These are phyloP conservation scores for Acrocephalus arundinaceus DNA, from an alignment of 2,113 vertebrate species.

Conservation along the genomic window DNA sequence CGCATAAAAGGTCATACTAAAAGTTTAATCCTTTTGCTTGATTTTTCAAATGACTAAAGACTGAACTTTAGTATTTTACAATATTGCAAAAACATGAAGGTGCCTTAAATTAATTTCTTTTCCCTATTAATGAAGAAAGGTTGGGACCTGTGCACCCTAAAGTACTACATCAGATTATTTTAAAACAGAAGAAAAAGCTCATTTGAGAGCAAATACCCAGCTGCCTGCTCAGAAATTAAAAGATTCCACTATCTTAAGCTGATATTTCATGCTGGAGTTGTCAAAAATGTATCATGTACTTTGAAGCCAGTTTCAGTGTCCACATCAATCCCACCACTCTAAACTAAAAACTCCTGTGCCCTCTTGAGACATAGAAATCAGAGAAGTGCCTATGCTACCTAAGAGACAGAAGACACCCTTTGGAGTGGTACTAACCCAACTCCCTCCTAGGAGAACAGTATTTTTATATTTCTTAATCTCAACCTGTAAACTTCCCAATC, in stretches of 20 bases:
- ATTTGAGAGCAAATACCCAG: not conserved
- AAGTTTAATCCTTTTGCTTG: not conserved
- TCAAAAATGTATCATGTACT: not conserved
- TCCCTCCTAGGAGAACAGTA: not conserved
- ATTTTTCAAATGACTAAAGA: not conserved
- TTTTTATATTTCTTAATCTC: not conserved
- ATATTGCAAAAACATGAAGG: not conserved
- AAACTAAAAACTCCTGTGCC: not conserved
- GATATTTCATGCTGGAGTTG: not conserved
- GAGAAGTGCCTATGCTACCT: not conserved
- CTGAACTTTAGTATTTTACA: not conserved
- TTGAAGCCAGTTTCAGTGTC: not conserved
- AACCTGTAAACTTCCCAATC: not conserved
- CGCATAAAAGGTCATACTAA: not conserved
- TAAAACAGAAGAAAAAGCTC: not conserved
- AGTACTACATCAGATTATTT: not conserved
- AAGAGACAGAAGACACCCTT: not conserved
- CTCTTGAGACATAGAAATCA: not conserved
- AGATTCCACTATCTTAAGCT: not conserved
- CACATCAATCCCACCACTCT: not conserved
- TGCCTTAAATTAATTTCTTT: not conserved
- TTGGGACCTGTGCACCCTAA: not conserved
- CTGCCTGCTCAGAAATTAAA: not conserved
- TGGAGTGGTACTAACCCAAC: not conserved
- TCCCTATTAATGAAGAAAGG: not conserved